Conservation (phyloP, 2,888 invertebrate genomes). For the Xanthia icteritia region DNA sequence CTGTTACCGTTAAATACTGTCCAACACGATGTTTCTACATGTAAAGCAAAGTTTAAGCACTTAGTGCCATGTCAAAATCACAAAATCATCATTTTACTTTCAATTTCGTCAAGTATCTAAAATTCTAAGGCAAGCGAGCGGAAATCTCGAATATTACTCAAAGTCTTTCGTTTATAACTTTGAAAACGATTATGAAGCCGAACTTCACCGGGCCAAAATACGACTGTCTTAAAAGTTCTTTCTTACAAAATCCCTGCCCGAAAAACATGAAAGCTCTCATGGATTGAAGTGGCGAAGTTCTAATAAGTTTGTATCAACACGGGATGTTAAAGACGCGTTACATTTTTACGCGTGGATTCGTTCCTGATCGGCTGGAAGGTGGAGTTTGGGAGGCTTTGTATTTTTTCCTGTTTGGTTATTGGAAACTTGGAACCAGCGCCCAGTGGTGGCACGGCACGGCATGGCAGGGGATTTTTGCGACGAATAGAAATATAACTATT, state of each 20-base stretch:
- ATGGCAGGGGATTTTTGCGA: neutral
- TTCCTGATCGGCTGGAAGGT: slow-evolving; percentile 31
- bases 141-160: slow-evolving; percentile 46
- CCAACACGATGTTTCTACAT: neutral
- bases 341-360: slow-evolving; percentile 37
- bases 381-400: slow-evolving; percentile 3
- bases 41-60: slow-evolving; percentile 3
- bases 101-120: slow-evolving; percentile 46
- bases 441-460: neutral
- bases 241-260: slow-evolving; percentile 29
- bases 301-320: slow-evolving; percentile 63
- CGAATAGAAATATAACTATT: neutral
- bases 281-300: slow-evolving; percentile 55
- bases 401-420: neutral
- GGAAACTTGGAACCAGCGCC: neutral
- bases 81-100: slow-evolving; percentile 42
- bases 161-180: slow-evolving; percentile 56
- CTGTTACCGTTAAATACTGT: neutral
- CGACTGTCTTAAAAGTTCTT: slow-evolving; percentile 47
- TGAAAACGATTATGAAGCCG: slow-evolving; percentile 56
- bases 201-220: slow-evolving; percentile 39
- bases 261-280: slow-evolving; percentile 49
- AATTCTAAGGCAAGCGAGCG: slow-evolving; percentile 29
- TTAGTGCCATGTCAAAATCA: neutral
- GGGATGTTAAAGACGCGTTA: slow-evolving; percentile 34